Evolutionary conservation across 92 coral and sea anemone species (phyloP), one percentile per base, ranked within the genome.

Genomic region (Pocillopora meandrina): DNA sequence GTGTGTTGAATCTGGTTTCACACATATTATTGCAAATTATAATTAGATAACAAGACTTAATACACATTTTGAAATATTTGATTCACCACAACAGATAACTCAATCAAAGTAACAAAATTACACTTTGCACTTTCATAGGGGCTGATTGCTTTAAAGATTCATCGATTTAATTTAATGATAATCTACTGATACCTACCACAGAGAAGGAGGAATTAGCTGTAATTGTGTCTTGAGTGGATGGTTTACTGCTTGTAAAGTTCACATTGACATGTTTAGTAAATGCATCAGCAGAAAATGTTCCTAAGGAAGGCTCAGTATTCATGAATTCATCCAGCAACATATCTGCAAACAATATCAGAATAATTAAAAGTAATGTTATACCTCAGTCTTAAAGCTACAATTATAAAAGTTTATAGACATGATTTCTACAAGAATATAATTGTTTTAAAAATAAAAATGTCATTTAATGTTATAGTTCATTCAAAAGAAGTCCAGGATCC

Each of bases 251-350:
- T 2, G 15, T 47, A 18, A 23, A n/a, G 49, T 15, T 70, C 74
- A 33, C 13, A 70, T 70, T 52, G 33, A 56, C 20, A 36, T 55
- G 11, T 1, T 1, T 64, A 36, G 23, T 47, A 14, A 33, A 17
- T 42, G 36, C 12, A 10, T 62, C 21, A 20, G 52, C 52, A 59
- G 42, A 17, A 33, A 19, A 49, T 58, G 77, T 61, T 59, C 34
- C 17, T 20, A 14, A 19, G 63, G 72, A 47, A 20, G 65, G 79
- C 10, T 33, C 63, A 49, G 15, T 42, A 15, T 72, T 73, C 74
- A 72, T 13, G 55, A 83, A 73, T 60, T 83, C 86, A 62, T 83
- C 86, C 4, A 83, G 86, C 13, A 83, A 72, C 63, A 80, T 73
- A 61, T 21, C 86, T 83, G 86, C 11, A 52, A 57, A 70, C 10